Base-by-base conservation (phyloP, 2,888 invertebrate species). In the Acleris laterana region DNA sequence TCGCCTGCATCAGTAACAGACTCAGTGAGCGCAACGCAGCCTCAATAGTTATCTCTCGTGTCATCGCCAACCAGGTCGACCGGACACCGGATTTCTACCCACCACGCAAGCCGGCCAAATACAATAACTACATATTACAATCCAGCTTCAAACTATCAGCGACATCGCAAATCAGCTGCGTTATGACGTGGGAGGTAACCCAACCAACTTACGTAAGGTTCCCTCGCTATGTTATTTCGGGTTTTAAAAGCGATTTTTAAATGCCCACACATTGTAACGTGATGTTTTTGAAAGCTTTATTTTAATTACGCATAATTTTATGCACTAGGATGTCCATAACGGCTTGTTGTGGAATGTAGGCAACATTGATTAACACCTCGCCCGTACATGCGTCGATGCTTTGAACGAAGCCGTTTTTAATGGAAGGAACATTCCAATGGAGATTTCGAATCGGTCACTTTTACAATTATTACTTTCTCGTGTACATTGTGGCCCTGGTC, bases 51-150 rank as follows among this genome's bases (percentile, higher is more conserved):
- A 90, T 91, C 90, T 71, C 72, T 66, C 74, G 75, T 88, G 87
- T 84, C 86, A 90, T 90, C 90, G 75, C 71, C 68, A 89, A 82
- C 83, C 90, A 79, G 90, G 90, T 89, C 90, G 89, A 85, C 88
- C 90, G 90, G 89, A 90, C 87, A 85, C 77, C 75, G 74, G 78
- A 77, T 79, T 78, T 77, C 75, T 77, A 79, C 82, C 85, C 84
- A 79, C 84, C 83, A 77, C 80, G 68, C 67, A 75, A 80, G 74
- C 74, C 77, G 69, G 74, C 79, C 77, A 75, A 81, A 82, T 80
- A 75, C 72, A 79, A 81, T 77, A 71, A 72, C 70, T 72, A 77
- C 81, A 83, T 77, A 80, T 79, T 78, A 81, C 79, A 72, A 72
- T 67, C 74, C 68, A 68, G 70, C 74, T 72, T 66, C 73, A 68